Evolutionary conservation across 2,797 vertebrate species (phyloP).

Genomic region (Balearica regulorum): DNA sequence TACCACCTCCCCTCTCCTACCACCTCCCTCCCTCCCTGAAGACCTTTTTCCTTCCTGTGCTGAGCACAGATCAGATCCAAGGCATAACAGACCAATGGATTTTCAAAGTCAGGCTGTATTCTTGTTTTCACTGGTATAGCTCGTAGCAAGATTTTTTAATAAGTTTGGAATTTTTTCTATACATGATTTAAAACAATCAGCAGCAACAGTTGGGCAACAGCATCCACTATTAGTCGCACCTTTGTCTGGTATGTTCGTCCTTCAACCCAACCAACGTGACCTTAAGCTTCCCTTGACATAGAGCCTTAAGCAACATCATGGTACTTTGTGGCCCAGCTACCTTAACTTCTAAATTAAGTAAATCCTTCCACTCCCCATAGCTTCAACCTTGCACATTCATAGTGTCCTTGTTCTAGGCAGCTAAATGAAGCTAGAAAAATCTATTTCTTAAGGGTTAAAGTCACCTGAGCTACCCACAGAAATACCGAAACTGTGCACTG

Average conservation of each 20-base stretch:
- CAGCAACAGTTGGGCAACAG: background rate
- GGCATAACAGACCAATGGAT: background rate
- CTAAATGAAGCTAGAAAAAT: background rate
- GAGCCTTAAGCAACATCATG: accelerated
- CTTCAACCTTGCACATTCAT: background rate
- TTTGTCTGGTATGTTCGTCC: background rate
- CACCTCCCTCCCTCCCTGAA: background rate
- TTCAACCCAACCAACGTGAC: background rate
- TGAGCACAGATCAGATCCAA: background rate
- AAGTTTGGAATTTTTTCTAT: background rate
- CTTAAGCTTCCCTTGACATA: background rate
- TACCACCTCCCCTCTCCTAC: background rate
- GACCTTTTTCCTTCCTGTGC: background rate
- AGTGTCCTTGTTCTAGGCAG: background rate
- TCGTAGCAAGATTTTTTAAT: background rate
- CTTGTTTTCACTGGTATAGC: background rate
- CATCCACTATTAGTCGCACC: background rate
- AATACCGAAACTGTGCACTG: background rate
- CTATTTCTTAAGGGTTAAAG: background rate
- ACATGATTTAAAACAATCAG: background rate
- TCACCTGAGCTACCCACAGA: background rate
- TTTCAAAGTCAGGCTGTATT: background rate
- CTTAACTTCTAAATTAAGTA: background rate
- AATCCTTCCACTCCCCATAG: background rate
- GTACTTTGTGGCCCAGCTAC: background rate